Evolutionary conservation across 2,113 vertebrate genomes (phyloP).

Genomic region (Triplophysa siluroides): DNA sequence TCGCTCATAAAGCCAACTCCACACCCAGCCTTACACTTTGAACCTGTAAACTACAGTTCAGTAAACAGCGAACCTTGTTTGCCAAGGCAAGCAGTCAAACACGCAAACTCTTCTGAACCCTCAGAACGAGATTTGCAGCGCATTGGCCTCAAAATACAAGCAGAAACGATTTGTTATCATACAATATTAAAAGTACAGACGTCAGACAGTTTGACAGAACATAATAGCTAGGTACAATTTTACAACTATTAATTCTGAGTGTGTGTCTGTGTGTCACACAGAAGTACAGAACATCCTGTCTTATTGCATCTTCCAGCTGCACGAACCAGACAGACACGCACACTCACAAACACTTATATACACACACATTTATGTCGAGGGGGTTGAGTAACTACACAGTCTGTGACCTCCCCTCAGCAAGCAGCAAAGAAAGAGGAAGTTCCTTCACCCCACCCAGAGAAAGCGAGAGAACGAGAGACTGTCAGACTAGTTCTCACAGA

Average conservation of each 20-base stretch:
- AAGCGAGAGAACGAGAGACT: constrained; percentile 16
- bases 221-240: constrained; percentile 5
- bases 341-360: constrained; percentile 11
- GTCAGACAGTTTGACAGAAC: constrained; percentile 4
- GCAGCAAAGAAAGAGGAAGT: constrained; percentile 46
- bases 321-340: constrained; percentile 68
- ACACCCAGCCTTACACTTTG: constrained; percentile 35
- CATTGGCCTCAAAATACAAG: neutral
- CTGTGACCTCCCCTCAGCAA: constrained; percentile 66
- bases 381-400: constrained; percentile 67
- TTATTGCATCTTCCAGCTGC: constrained; percentile 76
- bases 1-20: constrained; percentile 23
- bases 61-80: constrained; percentile 12
- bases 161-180: neutral
- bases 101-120: constrained; percentile 23
- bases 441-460: constrained; percentile 44
- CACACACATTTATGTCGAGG: constrained; percentile 29
- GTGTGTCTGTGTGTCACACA: constrained; percentile 27
- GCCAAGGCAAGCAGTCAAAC: neutral
- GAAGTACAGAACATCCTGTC: constrained; percentile 73
- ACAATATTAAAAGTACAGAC: neutral
- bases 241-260: neutral
- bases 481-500: constrained; percentile 46
- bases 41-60: constrained; percentile 17
- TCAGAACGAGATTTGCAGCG: neutral